Conservation (phyloP, 2,888 invertebrate genomes). For the Acanthoscelides obtectus region DNA sequence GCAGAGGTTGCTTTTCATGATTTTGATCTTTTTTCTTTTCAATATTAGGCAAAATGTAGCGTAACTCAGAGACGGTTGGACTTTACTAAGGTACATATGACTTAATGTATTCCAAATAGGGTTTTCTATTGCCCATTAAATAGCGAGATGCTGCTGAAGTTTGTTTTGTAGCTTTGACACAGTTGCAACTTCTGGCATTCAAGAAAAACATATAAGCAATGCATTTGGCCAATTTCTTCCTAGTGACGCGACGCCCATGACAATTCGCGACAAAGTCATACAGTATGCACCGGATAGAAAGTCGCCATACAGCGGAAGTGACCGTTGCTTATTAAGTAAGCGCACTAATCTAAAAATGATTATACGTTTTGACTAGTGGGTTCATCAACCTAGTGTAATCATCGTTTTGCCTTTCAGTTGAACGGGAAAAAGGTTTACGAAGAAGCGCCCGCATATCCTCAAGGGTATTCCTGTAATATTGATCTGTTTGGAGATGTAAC, state of each 20-base stretch:
- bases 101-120: too few relatives aligned
- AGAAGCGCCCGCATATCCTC: not conserved
- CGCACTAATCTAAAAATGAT: conserved; percentile 13
- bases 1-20: too few relatives aligned
- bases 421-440: not conserved
- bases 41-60: too few relatives aligned
- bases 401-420: not conserved
- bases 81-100: too few relatives aligned
- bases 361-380: conserved; percentile 9
- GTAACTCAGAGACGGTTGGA: too few relatives aligned
- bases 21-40: too few relatives aligned
- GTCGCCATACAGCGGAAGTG: conserved; percentile 10
- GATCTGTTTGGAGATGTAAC: not conserved
- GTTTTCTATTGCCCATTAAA: too few relatives aligned
- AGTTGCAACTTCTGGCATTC: too few relatives aligned
- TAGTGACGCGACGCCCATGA: not conserved
- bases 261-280: conserved; percentile 4
- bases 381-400: conserved; percentile 14
- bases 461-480: not conserved
- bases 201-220: too few relatives aligned
- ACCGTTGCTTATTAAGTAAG: conserved; percentile 14
- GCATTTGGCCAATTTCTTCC: too few relatives aligned
- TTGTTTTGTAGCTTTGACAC: too few relatives aligned
- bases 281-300: conserved; percentile 3
- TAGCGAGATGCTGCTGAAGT: too few relatives aligned